phyloP scores from a whole-genome alignment of 2,888 invertebrate genomes.

The Acanthosepion esculentum region DNA sequence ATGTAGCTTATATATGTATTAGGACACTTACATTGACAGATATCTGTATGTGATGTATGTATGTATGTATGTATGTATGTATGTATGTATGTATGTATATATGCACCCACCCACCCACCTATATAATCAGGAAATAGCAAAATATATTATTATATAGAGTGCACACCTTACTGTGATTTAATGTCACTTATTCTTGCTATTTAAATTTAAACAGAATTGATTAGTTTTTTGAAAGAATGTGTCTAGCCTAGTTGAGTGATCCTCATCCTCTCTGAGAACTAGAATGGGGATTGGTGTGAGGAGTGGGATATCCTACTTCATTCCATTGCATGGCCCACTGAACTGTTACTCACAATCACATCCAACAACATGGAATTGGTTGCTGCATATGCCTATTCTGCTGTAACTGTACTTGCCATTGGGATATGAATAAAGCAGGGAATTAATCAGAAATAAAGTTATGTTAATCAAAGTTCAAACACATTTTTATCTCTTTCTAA shows the following conservation, averaged over 20 bases:
- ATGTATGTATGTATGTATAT: not conserved
- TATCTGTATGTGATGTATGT: not conserved
- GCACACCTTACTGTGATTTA: not conserved
- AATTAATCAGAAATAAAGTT: not conserved
- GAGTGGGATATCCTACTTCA: not conserved
- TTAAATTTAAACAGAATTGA: not conserved
- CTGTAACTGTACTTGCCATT: not conserved
- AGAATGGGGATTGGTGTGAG: not conserved
- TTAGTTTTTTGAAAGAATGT: not conserved
- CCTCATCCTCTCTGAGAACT: not conserved
- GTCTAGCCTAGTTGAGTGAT: not conserved
- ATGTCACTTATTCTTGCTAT: not conserved
- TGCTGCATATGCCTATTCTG: not conserved
- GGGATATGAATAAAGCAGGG: not conserved
- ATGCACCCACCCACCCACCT: not conserved
- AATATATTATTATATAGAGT: not conserved
- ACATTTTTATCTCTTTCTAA: not conserved
- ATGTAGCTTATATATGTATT: not conserved
- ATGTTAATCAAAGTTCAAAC: not conserved
- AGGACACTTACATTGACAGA: not conserved
- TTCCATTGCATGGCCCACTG: not conserved
- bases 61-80: not conserved
- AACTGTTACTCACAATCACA: slow-evolving; percentile 14
- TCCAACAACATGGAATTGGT: not conserved
- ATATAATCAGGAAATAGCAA: not conserved